Evolutionary conservation across 2,888 invertebrate species (phyloP), one percentile per base, ranked within the genome.

Genomic region (Drosophila rellima): DNA sequence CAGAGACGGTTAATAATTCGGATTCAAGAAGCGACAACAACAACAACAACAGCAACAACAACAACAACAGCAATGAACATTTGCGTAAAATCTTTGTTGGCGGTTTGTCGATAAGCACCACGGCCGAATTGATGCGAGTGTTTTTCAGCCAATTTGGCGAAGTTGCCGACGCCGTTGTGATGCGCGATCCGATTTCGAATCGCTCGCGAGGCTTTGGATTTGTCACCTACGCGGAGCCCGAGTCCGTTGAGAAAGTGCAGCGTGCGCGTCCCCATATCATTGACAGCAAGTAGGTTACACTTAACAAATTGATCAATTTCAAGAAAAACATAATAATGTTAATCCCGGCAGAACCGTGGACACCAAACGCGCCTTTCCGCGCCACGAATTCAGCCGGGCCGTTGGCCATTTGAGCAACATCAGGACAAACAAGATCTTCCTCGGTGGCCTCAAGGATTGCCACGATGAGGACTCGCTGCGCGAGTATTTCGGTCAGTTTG

Each of bases 231-330:
- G 70, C 80, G 3, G 85, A 86, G n/a, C 33, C 82, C 5, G 68
- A 67, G 7, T 77, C 90, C 52, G 90, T 92, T 7, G 91, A 92
- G 23, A 87, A 88, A 57, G 91, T 91, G 4, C 92, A 92, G 60
- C 62, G 70, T 13, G 78, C 89, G 0, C 82, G 90, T 35, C 91
- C 91, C 1, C 92, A 92, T 39, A 71, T 76, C 37, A 83, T 92
- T 59, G 92, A 91, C 66, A 87, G 88, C 74, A 94, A 94, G 94
- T 94, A 91, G 1, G 26, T 26, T 26, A 3, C 20, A 20, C 1
- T 20, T 20, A 3, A 3, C 20, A 20, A 20, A 20, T 20, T 20
- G 0, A 26, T 26, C 0, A 26, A 26, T 7, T 26, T 7, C 2
- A 26, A 7, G 2, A 5, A 26, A 7, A 26, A 26, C 7, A 7